phyloP scores from a whole-genome alignment of 1,140 invertebrate species.

The Brachionus calyciflorus region DNA sequence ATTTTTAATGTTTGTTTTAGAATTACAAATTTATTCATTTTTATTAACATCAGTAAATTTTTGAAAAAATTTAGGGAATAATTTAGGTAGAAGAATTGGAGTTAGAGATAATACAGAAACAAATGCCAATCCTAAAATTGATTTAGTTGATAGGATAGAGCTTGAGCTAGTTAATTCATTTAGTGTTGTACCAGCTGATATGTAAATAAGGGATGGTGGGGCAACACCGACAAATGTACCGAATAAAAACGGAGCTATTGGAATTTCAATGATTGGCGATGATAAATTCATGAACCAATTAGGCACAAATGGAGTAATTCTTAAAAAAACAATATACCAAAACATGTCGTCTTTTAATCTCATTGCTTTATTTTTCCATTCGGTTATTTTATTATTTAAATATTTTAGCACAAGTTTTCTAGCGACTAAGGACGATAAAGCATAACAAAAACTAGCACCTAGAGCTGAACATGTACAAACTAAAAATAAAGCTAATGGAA shows the following conservation, averaged over 20 bases:
- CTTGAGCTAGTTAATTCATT: conserved; percentile 84
- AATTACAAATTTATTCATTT: conserved; percentile 14
- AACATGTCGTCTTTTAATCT: conserved; percentile 83
- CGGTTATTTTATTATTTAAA: conserved; percentile 75
- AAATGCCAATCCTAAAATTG: conserved; percentile 71
- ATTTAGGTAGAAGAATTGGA: conserved; percentile 84
- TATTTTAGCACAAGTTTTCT: conserved; percentile 78
- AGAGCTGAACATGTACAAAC: conserved; percentile 94
- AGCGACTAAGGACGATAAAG: conserved; percentile 83
- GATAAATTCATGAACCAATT: conserved; percentile 99
- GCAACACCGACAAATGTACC: conserved; percentile 90
- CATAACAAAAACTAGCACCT: conserved; percentile 91
- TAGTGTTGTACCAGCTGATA: conserved; percentile 92
- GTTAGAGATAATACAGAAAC: conserved; percentile 80
- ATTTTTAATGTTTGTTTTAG: not conserved
- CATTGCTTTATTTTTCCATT: conserved; percentile 62
- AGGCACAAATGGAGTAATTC: conserved; percentile 93
- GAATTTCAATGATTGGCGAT: conserved; percentile 92
- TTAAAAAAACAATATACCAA: conserved; percentile 93
- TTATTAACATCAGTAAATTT: conserved; percentile 1
- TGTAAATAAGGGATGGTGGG: conserved; percentile 92
- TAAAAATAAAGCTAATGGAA: conserved; percentile 78
- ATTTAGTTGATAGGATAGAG: conserved; percentile 83
- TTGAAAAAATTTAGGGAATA: conserved; percentile 61
- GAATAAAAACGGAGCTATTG: conserved; percentile 81